Conservation (phyloP, 2,797 vertebrate genomes). For the Urosaurus nigricauda region DNA sequence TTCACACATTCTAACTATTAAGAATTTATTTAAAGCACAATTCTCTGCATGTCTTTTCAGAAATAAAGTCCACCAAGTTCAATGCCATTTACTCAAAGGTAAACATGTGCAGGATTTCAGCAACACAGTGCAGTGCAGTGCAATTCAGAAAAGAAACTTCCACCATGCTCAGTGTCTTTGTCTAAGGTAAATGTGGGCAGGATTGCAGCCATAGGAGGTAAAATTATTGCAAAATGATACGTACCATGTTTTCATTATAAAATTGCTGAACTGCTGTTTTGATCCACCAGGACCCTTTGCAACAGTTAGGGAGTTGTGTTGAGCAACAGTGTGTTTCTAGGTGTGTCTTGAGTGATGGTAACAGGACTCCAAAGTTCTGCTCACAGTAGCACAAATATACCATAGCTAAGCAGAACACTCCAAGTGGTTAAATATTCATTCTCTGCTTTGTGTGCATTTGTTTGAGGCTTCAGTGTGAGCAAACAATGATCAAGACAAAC, state of each 20-base stretch:
- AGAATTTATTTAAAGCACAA: background rate
- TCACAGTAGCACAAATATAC: constrained; percentile 14
- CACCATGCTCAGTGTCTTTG: background rate
- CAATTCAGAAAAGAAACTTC: background rate
- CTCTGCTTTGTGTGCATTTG: constrained; percentile 17
- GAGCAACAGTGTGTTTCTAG: constrained; percentile 64
- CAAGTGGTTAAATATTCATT: constrained; percentile 56
- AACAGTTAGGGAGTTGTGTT: constrained; percentile 35
- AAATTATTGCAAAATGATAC: background rate
- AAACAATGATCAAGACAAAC: background rate
- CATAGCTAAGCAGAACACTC: constrained; percentile 27
- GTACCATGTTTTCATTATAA: constrained; percentile 51
- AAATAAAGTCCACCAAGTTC: background rate
- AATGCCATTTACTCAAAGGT: background rate
- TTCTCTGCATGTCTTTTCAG: background rate
- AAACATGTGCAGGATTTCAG: background rate
- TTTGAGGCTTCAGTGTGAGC: background rate
- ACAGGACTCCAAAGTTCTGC: constrained; percentile 43
- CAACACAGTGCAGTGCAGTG: background rate
- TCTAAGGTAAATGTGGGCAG: background rate
- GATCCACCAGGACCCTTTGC: background rate
- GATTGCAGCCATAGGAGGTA: background rate
- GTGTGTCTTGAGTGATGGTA: constrained; percentile 42
- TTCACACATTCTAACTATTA: background rate
- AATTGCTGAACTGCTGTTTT: background rate